Base-by-base conservation (phyloP, 2,888 invertebrate genomes). In the Ceriagrion tenellum region DNA sequence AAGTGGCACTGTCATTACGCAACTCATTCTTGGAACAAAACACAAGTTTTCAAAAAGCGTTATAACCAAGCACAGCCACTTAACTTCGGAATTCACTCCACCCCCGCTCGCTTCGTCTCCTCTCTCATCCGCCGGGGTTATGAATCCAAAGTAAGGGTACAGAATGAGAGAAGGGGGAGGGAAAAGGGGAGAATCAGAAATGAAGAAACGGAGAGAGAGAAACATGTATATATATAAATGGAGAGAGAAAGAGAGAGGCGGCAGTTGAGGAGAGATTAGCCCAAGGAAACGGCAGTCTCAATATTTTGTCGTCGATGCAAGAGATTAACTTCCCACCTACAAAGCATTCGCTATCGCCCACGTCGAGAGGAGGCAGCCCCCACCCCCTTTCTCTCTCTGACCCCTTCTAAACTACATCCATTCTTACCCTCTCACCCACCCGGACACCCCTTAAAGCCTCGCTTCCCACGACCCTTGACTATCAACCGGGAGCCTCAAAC, bases 251-350 rank as follows among this genome's bases (percentile, higher is more conserved):
- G n/a, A n/a, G 88, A 88, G 35, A 88, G 88, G n/a, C 35, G 88
- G 88, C 40, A 47, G 88, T 88, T 47, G 47, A 88, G 18, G 40
- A 88, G 88, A 88, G 35, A 88, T 88, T 88, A 88, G 40, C 88
- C 40, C 88, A 47, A 88, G 40, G 47, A 47, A 88, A 88, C 26
- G 88, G 88, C 88, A 47, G 88, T 88, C 40, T 88, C 88, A 88
- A 88, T 88, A 88, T 88, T 88, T 88, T 47, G 88, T 88, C 88
- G 40, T 88, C 88, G 88, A 88, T 88, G 88, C 23, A n/a, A 88
- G 88, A 88, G 88, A 88, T 88, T 88, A 88, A 26, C 40, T 47
- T 88, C 40, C 88, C 69, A 69, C 69, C 69, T 47, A 47, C 47
- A 47, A 69, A 69, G 69, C 23, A 69, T 69, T 69, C 69, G n/a